Evolutionary conservation across 1,140 invertebrate species (phyloP).

Genomic region (Pogonomyrmex californicus): DNA sequence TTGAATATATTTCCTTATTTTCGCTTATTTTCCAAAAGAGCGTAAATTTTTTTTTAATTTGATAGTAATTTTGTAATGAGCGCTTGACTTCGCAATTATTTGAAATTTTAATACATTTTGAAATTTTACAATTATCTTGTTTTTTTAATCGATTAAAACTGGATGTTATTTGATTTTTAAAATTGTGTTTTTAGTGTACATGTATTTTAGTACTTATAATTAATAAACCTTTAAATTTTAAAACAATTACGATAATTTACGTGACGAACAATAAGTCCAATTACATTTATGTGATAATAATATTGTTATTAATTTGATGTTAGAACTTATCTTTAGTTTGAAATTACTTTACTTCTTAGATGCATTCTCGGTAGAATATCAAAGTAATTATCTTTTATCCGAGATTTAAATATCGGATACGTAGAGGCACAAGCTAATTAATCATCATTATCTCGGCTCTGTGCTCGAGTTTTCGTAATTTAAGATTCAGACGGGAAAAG

Average conservation of each 20-base stretch:
- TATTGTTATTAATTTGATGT: not conserved
- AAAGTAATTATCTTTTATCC: conserved; percentile 48
- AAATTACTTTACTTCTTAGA: not conserved
- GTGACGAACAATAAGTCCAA: not conserved
- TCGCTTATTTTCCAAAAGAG: not conserved
- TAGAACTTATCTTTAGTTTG: conserved; percentile 22
- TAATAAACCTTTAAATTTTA: conserved; percentile 22
- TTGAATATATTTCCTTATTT: not conserved
- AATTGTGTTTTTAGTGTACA: not conserved
- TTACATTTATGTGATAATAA: not conserved
- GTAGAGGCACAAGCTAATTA: conserved; percentile 39
- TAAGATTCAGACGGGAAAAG: conserved; percentile 23
- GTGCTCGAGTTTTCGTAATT: conserved; percentile 45
- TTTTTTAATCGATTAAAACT: not conserved
- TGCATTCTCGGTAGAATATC: not conserved
- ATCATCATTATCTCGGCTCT: conserved; percentile 43
- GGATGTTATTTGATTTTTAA: not conserved
- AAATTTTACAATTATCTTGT: not conserved
- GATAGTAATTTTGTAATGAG: not conserved
- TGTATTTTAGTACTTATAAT: not conserved
- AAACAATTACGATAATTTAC: conserved; percentile 4
- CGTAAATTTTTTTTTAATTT: not conserved
- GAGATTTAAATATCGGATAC: conserved; percentile 50
- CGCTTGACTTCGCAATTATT: not conserved
- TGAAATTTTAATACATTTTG: not conserved